Percentiles rank a stretch among this genome's conserved stretches.
phyloP scores from a whole-genome alignment of 2,888 invertebrate species.

The Tachina grossa region DNA sequence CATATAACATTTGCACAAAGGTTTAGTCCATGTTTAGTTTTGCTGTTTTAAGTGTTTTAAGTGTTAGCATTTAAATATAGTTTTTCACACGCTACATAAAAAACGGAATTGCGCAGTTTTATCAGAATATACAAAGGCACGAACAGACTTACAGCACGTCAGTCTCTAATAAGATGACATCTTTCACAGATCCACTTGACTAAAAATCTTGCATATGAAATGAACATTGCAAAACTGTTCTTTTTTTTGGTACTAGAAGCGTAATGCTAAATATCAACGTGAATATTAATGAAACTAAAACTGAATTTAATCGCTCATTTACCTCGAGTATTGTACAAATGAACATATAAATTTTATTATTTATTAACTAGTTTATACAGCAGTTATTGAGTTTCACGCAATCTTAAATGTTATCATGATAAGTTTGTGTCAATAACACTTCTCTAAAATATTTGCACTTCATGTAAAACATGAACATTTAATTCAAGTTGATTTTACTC shows the following conservation, averaged over 20 bases:
- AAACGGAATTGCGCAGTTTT: too few species aligned
- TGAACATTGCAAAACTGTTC: too few species aligned
- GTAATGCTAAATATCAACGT: background rate
- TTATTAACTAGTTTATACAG: constrained; percentile 38
- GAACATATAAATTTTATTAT: constrained; percentile 4
- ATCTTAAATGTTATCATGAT: constrained; percentile 33
- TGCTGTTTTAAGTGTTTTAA: too few species aligned
- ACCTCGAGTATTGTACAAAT: constrained; percentile 9
- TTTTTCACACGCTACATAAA: too few species aligned
- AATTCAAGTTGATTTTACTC: constrained; percentile 71
- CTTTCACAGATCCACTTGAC: too few species aligned
- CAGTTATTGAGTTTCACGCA: constrained; percentile 46
- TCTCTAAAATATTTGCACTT: constrained; percentile 19
- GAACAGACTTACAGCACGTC: too few species aligned
- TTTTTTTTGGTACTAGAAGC: background rate
- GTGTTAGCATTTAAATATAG: too few species aligned
- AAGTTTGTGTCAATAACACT: constrained; percentile 56
- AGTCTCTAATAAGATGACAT: too few species aligned
- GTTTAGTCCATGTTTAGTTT: too few species aligned
- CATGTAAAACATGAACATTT: constrained; percentile 37
- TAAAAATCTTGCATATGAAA: too few species aligned
- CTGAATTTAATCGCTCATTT: constrained; percentile 1
- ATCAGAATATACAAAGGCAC: too few species aligned
- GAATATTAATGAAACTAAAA: constrained; percentile 3
- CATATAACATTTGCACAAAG: too few species aligned